Conservation (phyloP, 2,888 invertebrate species). For the Hirudinaria manillensis region DNA sequence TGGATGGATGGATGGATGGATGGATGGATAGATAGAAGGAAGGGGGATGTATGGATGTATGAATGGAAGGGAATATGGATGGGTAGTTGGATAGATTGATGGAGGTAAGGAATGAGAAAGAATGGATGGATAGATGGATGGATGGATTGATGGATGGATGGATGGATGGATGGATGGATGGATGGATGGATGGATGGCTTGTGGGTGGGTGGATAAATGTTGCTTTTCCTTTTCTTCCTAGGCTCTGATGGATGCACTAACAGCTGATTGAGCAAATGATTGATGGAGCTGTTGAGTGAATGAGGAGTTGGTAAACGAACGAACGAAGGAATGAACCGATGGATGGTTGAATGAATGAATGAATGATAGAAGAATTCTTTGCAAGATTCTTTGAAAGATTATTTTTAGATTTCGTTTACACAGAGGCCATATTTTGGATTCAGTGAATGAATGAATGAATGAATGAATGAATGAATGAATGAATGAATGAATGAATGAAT, state of each 20-base stretch:
- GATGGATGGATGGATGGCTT: not conserved
- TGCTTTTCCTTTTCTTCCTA: not conserved
- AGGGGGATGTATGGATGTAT: not conserved
- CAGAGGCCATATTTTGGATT: too few relatives aligned
- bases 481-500: not conserved
- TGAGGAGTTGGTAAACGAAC: too few relatives aligned
- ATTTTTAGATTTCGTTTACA: too few relatives aligned
- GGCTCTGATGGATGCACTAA: not conserved
- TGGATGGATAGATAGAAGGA: too few relatives aligned
- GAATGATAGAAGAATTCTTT: too few relatives aligned
- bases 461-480: too few relatives aligned
- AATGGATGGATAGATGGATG: not conserved
- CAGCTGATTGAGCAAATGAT: not conserved
- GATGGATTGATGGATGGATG: not conserved
- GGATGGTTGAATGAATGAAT: too few relatives aligned
- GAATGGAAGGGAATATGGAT: not conserved
- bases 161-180: not conserved
- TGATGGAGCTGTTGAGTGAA: constrained; percentile 1
- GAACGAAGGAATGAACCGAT: too few relatives aligned
- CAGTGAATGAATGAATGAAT: too few relatives aligned
- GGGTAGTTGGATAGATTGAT: not conserved
- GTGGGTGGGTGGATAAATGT: not conserved
- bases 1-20: not conserved
- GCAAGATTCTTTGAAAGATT: too few relatives aligned
- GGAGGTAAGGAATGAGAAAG: not conserved